These are phyloP conservation scores for Holothuria leucospilota DNA, from an alignment of 53 echinoderm and acorn worm species.

Conservation along the genomic window DNA sequence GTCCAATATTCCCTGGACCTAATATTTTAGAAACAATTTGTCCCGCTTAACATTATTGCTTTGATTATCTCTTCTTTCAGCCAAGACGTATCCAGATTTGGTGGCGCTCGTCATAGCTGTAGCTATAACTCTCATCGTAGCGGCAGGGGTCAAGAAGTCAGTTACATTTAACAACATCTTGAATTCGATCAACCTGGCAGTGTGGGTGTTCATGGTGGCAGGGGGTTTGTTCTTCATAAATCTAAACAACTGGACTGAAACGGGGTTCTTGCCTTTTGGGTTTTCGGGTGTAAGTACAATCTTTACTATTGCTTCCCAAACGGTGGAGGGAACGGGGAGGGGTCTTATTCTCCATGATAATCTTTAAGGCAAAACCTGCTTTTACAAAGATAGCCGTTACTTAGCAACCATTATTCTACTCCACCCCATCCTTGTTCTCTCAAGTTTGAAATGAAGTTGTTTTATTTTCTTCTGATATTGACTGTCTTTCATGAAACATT, in stretches of 20 bases:
- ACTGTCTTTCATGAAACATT: too few relatives aligned
- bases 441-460: too few relatives aligned
- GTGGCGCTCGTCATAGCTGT: conserved; percentile 92
- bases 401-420: too few relatives aligned
- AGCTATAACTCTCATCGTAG: conserved; percentile 81
- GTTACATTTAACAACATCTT: conserved; percentile 90
- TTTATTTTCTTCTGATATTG: too few relatives aligned
- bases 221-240: conserved; percentile 89
- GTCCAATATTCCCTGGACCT: too few relatives aligned
- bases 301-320: background rate
- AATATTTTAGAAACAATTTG: too few relatives aligned
- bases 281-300: conserved; percentile 82
- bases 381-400: background rate
- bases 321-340: background rate
- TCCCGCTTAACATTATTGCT: too few relatives aligned
- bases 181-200: conserved; percentile 85
- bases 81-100: conserved; percentile 88
- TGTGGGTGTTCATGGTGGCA: conserved; percentile 95
- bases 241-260: conserved; percentile 78
- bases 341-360: background rate
- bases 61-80: conserved; percentile 50
- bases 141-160: conserved; percentile 97
- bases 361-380: background rate
- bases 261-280: conserved; percentile 87
- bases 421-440: too few relatives aligned